Conservation (phyloP, 1,140 invertebrate genomes). For the Lasioglossum albipes region DNA sequence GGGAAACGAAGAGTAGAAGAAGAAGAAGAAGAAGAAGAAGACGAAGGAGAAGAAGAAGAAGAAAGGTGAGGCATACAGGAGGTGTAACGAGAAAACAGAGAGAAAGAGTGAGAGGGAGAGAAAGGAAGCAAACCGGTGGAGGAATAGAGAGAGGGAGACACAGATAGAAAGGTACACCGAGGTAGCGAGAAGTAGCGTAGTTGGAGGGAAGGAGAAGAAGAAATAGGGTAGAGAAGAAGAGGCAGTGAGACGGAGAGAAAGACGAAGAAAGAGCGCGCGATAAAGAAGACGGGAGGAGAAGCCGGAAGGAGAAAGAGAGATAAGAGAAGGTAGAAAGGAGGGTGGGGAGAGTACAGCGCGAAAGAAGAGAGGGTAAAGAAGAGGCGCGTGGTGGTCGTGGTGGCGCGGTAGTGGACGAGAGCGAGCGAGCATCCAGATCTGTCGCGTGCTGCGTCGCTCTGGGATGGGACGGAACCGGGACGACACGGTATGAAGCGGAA, state of each 20-base stretch:
- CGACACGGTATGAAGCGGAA: conserved; percentile 46
- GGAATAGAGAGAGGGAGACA: not conserved
- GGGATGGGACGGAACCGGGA: conserved; percentile 59
- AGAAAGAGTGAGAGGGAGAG: not conserved
- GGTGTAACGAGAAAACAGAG: not conserved
- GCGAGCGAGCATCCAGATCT: conserved; percentile 61
- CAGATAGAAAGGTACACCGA: conserved; percentile 5
- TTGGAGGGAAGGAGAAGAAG: not conserved
- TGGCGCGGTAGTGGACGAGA: conserved; percentile 42
- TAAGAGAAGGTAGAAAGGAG: conserved; percentile 2
- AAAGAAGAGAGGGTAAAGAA: conserved; percentile 45
- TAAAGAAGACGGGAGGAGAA: not conserved
- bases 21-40: not conserved
- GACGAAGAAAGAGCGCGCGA: not conserved
- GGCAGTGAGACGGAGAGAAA: not conserved
- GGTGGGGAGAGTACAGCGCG: conserved; percentile 27
- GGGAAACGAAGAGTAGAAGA: not conserved
- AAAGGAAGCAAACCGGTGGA: conserved; percentile 1
- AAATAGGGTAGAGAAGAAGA: not conserved
- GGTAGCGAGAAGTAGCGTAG: not conserved
- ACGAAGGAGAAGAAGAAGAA: not conserved
- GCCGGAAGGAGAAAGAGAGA: not conserved
- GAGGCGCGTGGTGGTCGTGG: conserved; percentile 38
- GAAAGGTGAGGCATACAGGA: not conserved
- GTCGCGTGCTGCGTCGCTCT: conserved; percentile 66